Percentiles rank a stretch among this genome's conserved stretches.
Evolutionary conservation across 2,797 vertebrate species (phyloP).

Genomic region (Leptodactylus fallax): DNA sequence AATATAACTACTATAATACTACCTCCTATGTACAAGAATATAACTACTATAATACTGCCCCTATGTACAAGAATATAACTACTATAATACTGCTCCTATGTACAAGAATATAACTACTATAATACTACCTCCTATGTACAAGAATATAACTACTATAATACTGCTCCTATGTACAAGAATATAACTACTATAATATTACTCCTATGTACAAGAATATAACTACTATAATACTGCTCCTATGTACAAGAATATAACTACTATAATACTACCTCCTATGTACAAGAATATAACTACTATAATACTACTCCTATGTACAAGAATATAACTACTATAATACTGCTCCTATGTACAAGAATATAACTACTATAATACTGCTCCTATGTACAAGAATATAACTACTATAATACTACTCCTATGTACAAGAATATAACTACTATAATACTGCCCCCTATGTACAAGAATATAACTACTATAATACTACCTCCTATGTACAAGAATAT

Average conservation of each 20-base stretch:
- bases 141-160: slow-evolving; percentile 8
- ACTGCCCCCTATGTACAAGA: neutral
- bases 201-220: neutral
- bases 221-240: neutral
- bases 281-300: slow-evolving; percentile 6
- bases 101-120: neutral
- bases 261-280: neutral
- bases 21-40: neutral
- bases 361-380: neutral
- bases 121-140: neutral
- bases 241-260: neutral
- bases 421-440: slow-evolving; percentile 10
- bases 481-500: slow-evolving; percentile 10
- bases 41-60: slow-evolving; percentile 1
- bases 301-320: neutral
- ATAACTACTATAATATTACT: neutral
- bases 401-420: slow-evolving; percentile 12
- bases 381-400: slow-evolving; percentile 4
- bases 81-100: neutral
- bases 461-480: slow-evolving; percentile 16
- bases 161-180: neutral
- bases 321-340: slow-evolving; percentile 17
- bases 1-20: neutral
- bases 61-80: neutral
- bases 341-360: slow-evolving; percentile 10